Evolutionary conservation across 1,140 invertebrate species (phyloP).

Genomic region (Riptortus pedestris): DNA sequence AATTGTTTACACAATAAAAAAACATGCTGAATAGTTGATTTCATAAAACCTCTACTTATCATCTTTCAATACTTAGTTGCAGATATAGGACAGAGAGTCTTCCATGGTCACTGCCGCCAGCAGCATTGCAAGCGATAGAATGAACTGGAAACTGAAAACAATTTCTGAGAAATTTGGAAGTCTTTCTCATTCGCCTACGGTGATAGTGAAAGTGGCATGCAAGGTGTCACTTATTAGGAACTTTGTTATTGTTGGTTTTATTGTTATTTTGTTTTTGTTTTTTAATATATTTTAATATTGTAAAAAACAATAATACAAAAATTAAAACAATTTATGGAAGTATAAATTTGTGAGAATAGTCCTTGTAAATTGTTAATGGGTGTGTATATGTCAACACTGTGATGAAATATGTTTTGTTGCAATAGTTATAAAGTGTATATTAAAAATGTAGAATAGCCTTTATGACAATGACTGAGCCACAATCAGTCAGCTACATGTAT

Average conservation of each 20-base stretch:
- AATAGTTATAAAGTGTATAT: too few species aligned
- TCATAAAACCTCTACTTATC: not conserved
- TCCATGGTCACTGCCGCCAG: constrained; percentile 6
- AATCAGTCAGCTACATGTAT: too few species aligned
- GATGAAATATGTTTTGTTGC: too few species aligned
- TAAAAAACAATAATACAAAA: not conserved
- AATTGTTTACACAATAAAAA: not conserved
- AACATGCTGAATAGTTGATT: not conserved
- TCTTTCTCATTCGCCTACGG: not conserved
- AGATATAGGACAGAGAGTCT: not conserved
- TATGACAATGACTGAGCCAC: too few species aligned
- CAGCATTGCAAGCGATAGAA: not conserved
- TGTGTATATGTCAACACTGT: not conserved
- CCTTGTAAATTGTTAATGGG: not conserved
- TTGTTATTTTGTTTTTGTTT: not conserved
- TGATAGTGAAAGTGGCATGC: not conserved
- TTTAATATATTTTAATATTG: not conserved
- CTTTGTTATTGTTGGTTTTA: not conserved
- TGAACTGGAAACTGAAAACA: not conserved
- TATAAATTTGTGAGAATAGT: not conserved
- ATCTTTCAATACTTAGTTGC: not conserved
- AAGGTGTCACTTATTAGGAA: not conserved
- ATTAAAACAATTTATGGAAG: too few species aligned
- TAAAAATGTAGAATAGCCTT: too few species aligned
- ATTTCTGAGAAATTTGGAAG: not conserved